phyloP scores from a whole-genome alignment of 1,140 invertebrate species.

The Spodoptera frugiperda region DNA sequence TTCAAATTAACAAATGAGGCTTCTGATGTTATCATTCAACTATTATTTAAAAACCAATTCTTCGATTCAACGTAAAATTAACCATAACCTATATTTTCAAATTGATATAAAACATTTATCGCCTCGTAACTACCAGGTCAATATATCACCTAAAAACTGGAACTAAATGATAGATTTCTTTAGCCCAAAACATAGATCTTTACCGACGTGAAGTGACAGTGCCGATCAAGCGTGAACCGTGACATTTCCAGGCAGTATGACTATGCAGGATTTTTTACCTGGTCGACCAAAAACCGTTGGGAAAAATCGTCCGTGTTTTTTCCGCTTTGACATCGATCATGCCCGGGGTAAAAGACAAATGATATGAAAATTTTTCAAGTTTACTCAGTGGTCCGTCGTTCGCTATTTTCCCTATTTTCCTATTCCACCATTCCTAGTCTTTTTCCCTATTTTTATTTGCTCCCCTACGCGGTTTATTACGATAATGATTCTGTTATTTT shows the following conservation, averaged over 20 bases:
- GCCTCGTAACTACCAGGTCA: too few relatives aligned
- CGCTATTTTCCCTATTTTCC: background rate
- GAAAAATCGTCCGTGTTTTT: slow-evolving; percentile 30
- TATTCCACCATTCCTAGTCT: background rate
- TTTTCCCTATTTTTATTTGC: slow-evolving; percentile 24
- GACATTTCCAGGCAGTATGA: slow-evolving; percentile 20
- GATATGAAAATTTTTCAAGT: slow-evolving; percentile 40
- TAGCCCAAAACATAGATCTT: background rate
- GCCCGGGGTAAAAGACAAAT: slow-evolving; percentile 23
- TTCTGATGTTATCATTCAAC: too few relatives aligned
- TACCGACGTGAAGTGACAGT: background rate
- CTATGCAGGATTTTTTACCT: slow-evolving; percentile 20
- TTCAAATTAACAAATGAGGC: too few relatives aligned
- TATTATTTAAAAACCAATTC: too few relatives aligned
- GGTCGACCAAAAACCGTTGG: background rate
- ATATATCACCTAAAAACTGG: too few relatives aligned
- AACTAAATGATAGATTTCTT: too few relatives aligned
- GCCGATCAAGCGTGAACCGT: background rate
- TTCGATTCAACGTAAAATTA: too few relatives aligned
- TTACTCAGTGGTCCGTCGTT: slow-evolving; percentile 6
- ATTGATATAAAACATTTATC: too few relatives aligned
- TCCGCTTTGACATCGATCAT: slow-evolving; percentile 31
- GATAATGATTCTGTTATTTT: slow-evolving; percentile 40
- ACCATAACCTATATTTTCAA: too few relatives aligned
- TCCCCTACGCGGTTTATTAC: slow-evolving; percentile 41